Base-by-base conservation (phyloP, 2,888 invertebrate species). In the Gisinianus flammeolus region DNA sequence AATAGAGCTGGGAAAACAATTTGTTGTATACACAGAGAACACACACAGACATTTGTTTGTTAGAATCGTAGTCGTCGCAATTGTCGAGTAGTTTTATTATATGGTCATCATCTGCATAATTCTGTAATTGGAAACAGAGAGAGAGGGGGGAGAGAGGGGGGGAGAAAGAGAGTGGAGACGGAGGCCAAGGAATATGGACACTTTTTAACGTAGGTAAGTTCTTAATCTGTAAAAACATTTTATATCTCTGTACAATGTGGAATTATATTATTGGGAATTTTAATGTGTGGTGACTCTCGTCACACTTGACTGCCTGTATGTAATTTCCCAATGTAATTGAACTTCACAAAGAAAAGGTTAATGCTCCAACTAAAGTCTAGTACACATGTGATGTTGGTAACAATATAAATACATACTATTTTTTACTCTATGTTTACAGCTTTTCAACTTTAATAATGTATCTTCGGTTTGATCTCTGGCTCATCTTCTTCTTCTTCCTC, bases 331-430 rank as follows among this genome's bases (percentile, higher is more conserved):
- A 28, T 28, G 66, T 66, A 66, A 66, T 66, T 66, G 66, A 66
- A 66, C 66, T 66, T 66, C 16, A 66, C 16, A 66, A 4, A 30
- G n/a, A 28, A 66, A 66, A 66, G 66, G 66, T 66, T 66, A 66
- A 30, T 66, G 66, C 16, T 66, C 66, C 26, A 58, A 22, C 19
- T n/a, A n/a, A n/a, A n/a, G n/a, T n/a, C n/a, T n/a, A n/a, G n/a
- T n/a, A n/a, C n/a, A n/a, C n/a, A n/a, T n/a, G n/a, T n/a, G n/a
- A n/a, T n/a, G n/a, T n/a, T n/a, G n/a, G n/a, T n/a, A n/a, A n/a
- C n/a, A n/a, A n/a, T n/a, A n/a, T n/a, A n/a, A n/a, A n/a, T n/a
- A n/a, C n/a, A n/a, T n/a, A n/a, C n/a, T n/a, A n/a, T n/a, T n/a
- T n/a, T n/a, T n/a, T n/a, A n/a, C n/a, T n/a, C n/a, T n/a, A n/a